Percentiles rank a stretch among this genome's conserved stretches.
Conservation (phyloP, 2,888 invertebrate genomes). For the Latrodectus elegans region DNA sequence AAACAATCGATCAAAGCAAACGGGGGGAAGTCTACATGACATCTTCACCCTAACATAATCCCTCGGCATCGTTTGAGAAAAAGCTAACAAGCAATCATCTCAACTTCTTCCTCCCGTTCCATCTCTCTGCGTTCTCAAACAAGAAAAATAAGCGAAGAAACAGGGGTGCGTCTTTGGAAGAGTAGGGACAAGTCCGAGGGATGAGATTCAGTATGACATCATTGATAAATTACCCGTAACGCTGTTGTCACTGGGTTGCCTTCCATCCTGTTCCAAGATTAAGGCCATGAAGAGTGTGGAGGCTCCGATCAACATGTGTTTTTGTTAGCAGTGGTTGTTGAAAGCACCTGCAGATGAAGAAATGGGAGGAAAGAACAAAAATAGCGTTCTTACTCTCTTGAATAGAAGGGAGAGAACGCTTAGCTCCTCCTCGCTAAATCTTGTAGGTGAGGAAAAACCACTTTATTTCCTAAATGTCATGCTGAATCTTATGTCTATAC, state of each 20-base stretch:
- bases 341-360: constrained; percentile 21
- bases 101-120: background rate
- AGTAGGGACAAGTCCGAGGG: constrained; percentile 19
- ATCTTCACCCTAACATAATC: constrained; percentile 38
- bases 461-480: background rate
- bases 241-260: constrained; percentile 31
- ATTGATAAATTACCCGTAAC: constrained; percentile 63
- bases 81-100: constrained; percentile 57
- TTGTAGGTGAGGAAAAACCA: background rate
- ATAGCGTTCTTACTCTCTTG: background rate
- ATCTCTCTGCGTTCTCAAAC: background rate
- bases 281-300: background rate
- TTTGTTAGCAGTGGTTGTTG: constrained; percentile 23
- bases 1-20: constrained; percentile 34
- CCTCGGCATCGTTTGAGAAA: constrained; percentile 12
- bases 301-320: constrained; percentile 41
- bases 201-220: constrained; percentile 66
- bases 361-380: background rate
- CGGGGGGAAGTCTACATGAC: background rate
- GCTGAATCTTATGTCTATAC: no score
- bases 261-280: constrained; percentile 16
- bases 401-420: background rate
- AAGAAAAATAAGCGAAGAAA: background rate
- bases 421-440: background rate
- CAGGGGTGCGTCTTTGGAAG: background rate